Conservation (phyloP, 2,888 invertebrate species). For the Holacanthella duospinosa region DNA sequence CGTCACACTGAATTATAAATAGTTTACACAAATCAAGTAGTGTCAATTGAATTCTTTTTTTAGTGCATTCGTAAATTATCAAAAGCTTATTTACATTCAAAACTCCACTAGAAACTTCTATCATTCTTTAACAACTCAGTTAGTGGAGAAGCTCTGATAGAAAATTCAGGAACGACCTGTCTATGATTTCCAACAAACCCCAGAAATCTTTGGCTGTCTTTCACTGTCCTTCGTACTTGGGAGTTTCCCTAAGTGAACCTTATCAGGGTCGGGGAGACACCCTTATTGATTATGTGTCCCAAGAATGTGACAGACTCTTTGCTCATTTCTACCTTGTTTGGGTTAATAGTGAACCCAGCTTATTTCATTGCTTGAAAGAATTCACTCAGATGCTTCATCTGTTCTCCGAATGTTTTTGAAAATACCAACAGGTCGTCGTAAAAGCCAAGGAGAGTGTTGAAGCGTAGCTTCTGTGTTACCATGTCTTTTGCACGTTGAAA, state of each 20-base stretch:
- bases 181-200: too few species aligned
- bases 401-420: constrained; percentile 11
- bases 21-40: constrained; percentile 32
- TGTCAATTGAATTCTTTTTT: too few species aligned
- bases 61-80: constrained; percentile 21
- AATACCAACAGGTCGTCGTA: constrained; percentile 38
- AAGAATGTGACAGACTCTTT: too few species aligned
- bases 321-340: constrained; percentile 32
- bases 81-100: constrained; percentile 15
- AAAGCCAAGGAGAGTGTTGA: too few species aligned
- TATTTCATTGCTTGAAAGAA: too few species aligned
- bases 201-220: constrained; percentile 20
- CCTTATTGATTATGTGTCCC: constrained; percentile 39
- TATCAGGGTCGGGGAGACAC: constrained; percentile 40
- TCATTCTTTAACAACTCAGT: too few species aligned
- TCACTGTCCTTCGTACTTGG: constrained; percentile 17
- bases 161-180: constrained; percentile 18
- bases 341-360: constrained; percentile 30
- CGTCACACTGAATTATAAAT: constrained; percentile 38
- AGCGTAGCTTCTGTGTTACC: too few species aligned
- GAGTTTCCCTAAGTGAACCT: constrained; percentile 23
- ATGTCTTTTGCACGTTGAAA: constrained; percentile 40
- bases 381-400: constrained; percentile 16
- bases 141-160: too few species aligned
- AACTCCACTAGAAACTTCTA: constrained; percentile 17